phyloP scores from a whole-genome alignment of 2,797 vertebrate species.

The Darevskia nairensis region DNA sequence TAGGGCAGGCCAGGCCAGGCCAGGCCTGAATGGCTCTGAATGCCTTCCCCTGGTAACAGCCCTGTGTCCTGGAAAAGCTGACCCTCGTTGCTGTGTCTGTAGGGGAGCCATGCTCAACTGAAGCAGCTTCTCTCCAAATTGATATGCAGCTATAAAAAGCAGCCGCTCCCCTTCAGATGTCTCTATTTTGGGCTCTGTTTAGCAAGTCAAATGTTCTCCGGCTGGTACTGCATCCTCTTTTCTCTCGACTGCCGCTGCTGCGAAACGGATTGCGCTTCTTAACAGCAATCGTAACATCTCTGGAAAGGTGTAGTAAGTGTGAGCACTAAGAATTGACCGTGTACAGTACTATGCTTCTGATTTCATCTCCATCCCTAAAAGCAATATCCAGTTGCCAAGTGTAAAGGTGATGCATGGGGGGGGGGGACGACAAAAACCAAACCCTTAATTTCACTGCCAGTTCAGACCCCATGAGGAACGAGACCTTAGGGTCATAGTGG shows the following conservation, averaged over 20 bases:
- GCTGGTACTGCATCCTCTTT: not conserved
- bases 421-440: too few species aligned
- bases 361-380: not conserved
- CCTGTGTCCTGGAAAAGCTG: not conserved
- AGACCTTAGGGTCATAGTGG: too few species aligned
- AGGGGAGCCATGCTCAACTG: not conserved
- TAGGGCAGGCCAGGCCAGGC: not conserved
- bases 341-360: not conserved
- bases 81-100: not conserved
- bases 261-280: not conserved
- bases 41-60: not conserved
- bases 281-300: not conserved
- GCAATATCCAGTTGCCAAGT: not conserved
- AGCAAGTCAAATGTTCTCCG: slow-evolving; percentile 10
- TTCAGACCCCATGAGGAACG: too few species aligned
- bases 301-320: too few species aligned
- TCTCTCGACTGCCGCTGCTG: too few species aligned
- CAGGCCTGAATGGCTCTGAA: not conserved
- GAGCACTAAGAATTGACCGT: not conserved
- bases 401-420: too few species aligned
- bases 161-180: not conserved
- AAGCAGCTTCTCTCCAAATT: not conserved
- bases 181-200: slow-evolving; percentile 28
- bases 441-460: too few species aligned
- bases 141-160: slow-evolving; percentile 32